Evolutionary conservation across 2,888 invertebrate species (phyloP).

Genomic region (Chloromyia formosa): DNA sequence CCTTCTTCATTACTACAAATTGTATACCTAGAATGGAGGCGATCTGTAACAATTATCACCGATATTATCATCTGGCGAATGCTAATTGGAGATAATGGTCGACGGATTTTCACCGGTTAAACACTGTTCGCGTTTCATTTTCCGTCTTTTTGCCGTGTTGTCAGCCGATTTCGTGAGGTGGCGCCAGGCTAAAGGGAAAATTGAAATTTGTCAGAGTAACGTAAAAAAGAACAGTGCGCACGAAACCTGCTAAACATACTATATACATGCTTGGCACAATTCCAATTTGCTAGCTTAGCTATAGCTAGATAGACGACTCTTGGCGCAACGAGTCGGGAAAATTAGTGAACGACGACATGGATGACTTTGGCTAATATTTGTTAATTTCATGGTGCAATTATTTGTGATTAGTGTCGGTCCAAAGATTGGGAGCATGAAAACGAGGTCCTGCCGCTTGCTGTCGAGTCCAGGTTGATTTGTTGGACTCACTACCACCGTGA

Average conservation of each 20-base stretch:
- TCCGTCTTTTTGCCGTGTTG: background rate
- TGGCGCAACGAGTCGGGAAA: background rate
- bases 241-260: too few species aligned
- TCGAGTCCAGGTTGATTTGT: background rate
- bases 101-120: conserved; percentile 14
- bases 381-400: conserved; percentile 36
- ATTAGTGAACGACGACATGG: background rate
- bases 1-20: too few species aligned
- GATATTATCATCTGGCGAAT: conserved; percentile 4
- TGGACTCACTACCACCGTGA: background rate
- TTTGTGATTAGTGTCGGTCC: conserved; percentile 20
- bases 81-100: conserved; percentile 20
- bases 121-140: background rate
- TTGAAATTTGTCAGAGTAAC: background rate
- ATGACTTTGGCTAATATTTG: conserved; percentile 8
- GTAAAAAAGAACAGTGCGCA: too few species aligned
- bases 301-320: too few species aligned
- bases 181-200: conserved; percentile 1
- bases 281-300: too few species aligned
- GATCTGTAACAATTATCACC: conserved; percentile 8
- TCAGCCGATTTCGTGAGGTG: too few species aligned
- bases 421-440: background rate
- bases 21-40: too few species aligned
- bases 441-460: too few species aligned
- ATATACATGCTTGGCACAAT: too few species aligned